These are phyloP conservation scores for Ochropleura plecta DNA, from an alignment of 2,888 invertebrate genomes.

Conservation along the genomic window DNA sequence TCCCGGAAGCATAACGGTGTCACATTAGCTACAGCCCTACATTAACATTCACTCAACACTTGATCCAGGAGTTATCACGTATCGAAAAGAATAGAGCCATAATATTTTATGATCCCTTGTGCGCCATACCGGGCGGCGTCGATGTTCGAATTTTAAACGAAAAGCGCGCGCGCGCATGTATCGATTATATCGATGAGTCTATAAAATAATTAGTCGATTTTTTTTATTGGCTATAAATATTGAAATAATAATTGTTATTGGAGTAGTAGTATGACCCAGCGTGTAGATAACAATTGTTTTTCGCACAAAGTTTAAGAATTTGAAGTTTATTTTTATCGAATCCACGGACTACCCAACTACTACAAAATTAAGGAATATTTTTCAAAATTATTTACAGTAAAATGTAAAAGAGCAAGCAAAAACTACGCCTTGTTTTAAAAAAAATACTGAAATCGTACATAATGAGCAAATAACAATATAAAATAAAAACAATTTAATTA, in stretches of 20 bases:
- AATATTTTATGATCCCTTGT: conserved; percentile 90
- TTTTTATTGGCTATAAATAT: conserved; percentile 55
- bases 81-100: conserved; percentile 90
- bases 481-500: too few species aligned
- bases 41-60: conserved; percentile 88
- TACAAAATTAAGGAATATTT: not conserved
- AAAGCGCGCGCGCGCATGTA: conserved; percentile 74
- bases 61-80: conserved; percentile 89
- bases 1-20: conserved; percentile 88
- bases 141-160: conserved; percentile 88
- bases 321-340: not conserved
- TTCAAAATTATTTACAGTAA: conserved; percentile 1
- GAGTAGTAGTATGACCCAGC: conserved; percentile 14
- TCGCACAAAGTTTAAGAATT: not conserved
- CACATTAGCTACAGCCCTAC: conserved; percentile 82
- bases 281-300: not conserved
- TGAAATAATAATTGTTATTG: conserved; percentile 51
- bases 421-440: too few species aligned
- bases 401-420: conserved; percentile 34
- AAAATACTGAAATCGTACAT: too few species aligned
- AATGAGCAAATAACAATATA: too few species aligned
- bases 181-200: conserved; percentile 72
- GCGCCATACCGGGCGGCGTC: conserved; percentile 85
- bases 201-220: conserved; percentile 68
- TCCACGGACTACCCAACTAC: not conserved